Evolutionary conservation across 1,140 invertebrate species (phyloP), one percentile per base, ranked within the genome.

Genomic region (Drosophila sturtevanti): DNA sequence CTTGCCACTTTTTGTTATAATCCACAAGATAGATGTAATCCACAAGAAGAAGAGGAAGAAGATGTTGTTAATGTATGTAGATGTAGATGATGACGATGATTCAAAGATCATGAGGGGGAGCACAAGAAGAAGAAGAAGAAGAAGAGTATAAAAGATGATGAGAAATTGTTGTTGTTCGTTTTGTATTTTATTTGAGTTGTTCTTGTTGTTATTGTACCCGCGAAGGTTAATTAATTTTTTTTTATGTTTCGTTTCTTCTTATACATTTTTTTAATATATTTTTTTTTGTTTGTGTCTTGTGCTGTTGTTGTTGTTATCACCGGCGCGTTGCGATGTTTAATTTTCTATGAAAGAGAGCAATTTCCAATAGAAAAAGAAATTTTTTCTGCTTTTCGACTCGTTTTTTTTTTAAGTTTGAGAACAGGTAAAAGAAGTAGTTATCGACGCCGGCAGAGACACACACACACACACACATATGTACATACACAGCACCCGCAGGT

Each of bases 161-260:
- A 76, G 61, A 48, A 63, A 44, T 66, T 68, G 72, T 61, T 54
- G 11, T 66, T 31, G 31, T 22, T 68, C 4, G 21, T 21, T 21
- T 27, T 35, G 56, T 14, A n/a, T n/a, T n/a, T n/a, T n/a, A n/a
- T n/a, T n/a, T n/a, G n/a, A n/a, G n/a, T n/a, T 59, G 7, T 66
- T 41, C 31, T 22, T 68, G 2, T 31, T 24, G 55, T 34, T 38
- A 37, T 18, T 71, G 65, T 72, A 80, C 80, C 69, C 78, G 68
- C 63, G 63, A 85, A 68, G 68, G 77, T 75, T 82, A 87, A 77
- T 77, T 77, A 81, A 87, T 79, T 87, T 85, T 60, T 66, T 80
- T 74, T 59, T 70, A 52, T 31, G 31, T 68, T 68, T 70, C 54
- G 65, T 70, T 74, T 59, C 55, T 44, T 44, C 38, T 44, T n/a